Base-by-base conservation (phyloP, 2,113 vertebrate species). In the Carassius carassius region DNA sequence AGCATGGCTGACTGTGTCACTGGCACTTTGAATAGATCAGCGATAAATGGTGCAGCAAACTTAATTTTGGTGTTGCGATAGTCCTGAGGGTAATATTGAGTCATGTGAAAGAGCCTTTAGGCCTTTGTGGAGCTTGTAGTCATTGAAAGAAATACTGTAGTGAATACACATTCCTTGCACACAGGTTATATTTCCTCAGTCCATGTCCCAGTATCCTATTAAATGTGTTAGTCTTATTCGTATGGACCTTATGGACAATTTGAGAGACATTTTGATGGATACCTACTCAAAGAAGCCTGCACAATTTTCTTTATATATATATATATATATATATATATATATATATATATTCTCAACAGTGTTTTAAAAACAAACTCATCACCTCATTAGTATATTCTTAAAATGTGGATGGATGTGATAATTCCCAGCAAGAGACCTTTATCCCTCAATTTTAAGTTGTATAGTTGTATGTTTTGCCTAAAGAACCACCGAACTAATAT, bases 401-500 rank as follows among this genome's bases (percentile, higher is more conserved):
- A 41, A 12, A 19, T 11, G 35, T 70, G 32, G 35, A 70, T 74
- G 44, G 44, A 79, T 80, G 58, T 62, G 12, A 25, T 62, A 65
- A 29, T 80, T 79, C 37, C 37, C 58, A 47, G n/a, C 14, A 79
- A 63, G 32, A 44, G 10, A 58, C 35, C 9, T 17, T 79, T 44
- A 0, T 77, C 75, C 75, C 29, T 78, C 2, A 8, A 17, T 78
- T 78, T 78, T 79, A 58, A 47, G 5, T 72, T 44, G n/a, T 70
- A 44, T 16, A n/a, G 37, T 51, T 29, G 0, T 79, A 58, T 41
- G 25, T 72, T 17, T 54, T 23, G 44, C 12, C 23, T 78, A 81
- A 87, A 58, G 21, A 81, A 25, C 32, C 67, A 82, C 56, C 84
- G 78, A 73, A 70, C 37, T 63, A 75, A 73, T 74, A 44, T 70